Conservation (phyloP, 2,113 vertebrate genomes). For the Perca fluviatilis region DNA sequence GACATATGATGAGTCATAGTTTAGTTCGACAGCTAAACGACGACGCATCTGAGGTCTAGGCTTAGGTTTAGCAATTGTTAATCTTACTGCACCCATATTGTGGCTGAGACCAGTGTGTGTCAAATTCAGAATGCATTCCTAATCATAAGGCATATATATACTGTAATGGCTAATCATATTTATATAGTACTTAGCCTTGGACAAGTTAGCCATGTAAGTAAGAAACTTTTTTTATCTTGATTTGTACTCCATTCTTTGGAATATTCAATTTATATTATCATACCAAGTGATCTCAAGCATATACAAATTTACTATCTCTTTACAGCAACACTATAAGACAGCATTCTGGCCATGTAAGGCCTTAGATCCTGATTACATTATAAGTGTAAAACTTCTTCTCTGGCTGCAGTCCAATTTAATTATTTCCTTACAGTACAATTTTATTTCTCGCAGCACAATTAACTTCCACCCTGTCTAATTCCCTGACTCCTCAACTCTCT, state of each 20-base stretch:
- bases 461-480: constrained; percentile 14
- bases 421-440: constrained; percentile 55
- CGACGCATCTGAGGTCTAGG: constrained; percentile 52
- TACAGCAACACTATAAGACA: background rate
- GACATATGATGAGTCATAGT: background rate
- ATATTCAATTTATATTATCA: constrained; percentile 26
- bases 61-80: constrained; percentile 57
- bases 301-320: constrained; percentile 15
- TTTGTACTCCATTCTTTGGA: constrained; percentile 13
- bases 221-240: background rate
- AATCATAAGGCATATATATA: background rate
- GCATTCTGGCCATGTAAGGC: constrained; percentile 9
- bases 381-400: constrained; percentile 31
- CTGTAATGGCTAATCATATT: background rate
- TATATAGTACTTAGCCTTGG: background rate
- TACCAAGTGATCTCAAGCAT: constrained; percentile 10
- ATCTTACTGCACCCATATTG: constrained; percentile 17
- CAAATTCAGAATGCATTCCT: background rate
- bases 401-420: constrained; percentile 63
- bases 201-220: background rate
- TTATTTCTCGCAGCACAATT: constrained; percentile 49
- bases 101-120: constrained; percentile 2
- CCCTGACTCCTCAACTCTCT: constrained; percentile 9
- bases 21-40: constrained; percentile 48
- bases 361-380: constrained; percentile 37